Base-by-base conservation (phyloP, 2,888 invertebrate species). In the Hesperia comma region DNA sequence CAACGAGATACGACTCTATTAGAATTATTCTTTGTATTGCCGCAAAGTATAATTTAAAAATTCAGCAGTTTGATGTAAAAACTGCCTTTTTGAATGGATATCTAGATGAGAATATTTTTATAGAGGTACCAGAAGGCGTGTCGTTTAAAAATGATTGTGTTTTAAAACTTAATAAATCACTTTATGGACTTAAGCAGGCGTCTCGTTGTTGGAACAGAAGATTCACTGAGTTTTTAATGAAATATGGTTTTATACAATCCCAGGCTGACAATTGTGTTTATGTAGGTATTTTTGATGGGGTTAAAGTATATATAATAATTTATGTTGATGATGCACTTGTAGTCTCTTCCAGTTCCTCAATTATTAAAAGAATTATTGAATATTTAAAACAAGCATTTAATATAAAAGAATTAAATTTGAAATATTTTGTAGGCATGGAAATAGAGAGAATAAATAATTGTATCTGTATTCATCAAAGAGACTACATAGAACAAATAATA, bases 311-410 rank as follows among this genome's bases (percentile, higher is more conserved):
- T 1, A 54, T 77, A 68, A 66, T 77, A 37, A 58, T 78, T 3
- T 78, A 73, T 77, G 79, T 79, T 17, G 77, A 79, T 70, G 78
- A 79, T 71, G 73, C 41, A 8, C 26, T 26, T 26, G 26, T 26
- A 26, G 5, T 26, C 2, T 26, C 26, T 26, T 26, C 26, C 2
- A 26, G 26, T 26, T 4, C 2, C 2, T 5, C 2, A 5, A 2
- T 26, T 26, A 26, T 26, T 26, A 2, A 26, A 26, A 5, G 5
- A 26, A 26, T 26, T 4, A 26, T 4, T 4, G 26, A 26, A 26
- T 26, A 26, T 26, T 26, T 26, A 26, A 26, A 26, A 26, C 26
- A 26, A 26, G 26, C 2, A 26, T 26, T 26, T 26, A 26, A 26
- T 4, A 26, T 26, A 26, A 26, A 26, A 26, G 26, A 26, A 26